Percentiles rank a stretch among this genome's conserved stretches.
Evolutionary conservation across 1,140 invertebrate species (phyloP).

Genomic region (Pseudomyrmex flavicornis): DNA sequence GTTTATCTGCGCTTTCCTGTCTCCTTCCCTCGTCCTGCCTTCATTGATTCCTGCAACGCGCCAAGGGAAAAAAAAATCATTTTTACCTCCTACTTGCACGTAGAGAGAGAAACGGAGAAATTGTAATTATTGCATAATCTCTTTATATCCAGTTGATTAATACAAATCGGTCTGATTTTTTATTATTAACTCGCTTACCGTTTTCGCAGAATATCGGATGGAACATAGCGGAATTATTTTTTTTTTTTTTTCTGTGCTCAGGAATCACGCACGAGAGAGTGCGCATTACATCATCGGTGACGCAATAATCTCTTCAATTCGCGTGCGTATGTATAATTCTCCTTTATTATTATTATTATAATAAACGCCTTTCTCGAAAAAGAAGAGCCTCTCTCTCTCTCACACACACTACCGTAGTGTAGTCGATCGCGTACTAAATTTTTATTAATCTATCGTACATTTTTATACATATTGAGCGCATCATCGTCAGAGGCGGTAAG

Average conservation of each 20-base stretch:
- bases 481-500: constrained; percentile 13
- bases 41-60: not conserved
- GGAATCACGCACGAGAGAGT: constrained; percentile 1
- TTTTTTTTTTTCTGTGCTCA: not conserved
- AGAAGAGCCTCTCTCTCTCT: constrained; percentile 45
- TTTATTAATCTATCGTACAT: constrained; percentile 50
- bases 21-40: not conserved
- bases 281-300: not conserved
- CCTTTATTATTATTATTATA: not conserved
- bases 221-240: not conserved
- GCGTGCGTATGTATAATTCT: not conserved
- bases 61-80: too few relatives aligned
- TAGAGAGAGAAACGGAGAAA: constrained; percentile 19
- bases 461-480: constrained; percentile 67
- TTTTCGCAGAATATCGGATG: not conserved
- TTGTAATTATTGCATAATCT: constrained; percentile 23
- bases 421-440: constrained; percentile 33
- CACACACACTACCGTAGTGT: not conserved
- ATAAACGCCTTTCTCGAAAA: constrained; percentile 11
- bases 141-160: constrained; percentile 16
- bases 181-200: constrained; percentile 7
- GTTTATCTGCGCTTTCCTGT: not conserved
- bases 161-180: constrained; percentile 20
- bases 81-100: too few relatives aligned
- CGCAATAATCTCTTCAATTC: not conserved